Conservation (phyloP, 64 coral and sea anemone species). For the Hydrozoanthus tunicans region DNA sequence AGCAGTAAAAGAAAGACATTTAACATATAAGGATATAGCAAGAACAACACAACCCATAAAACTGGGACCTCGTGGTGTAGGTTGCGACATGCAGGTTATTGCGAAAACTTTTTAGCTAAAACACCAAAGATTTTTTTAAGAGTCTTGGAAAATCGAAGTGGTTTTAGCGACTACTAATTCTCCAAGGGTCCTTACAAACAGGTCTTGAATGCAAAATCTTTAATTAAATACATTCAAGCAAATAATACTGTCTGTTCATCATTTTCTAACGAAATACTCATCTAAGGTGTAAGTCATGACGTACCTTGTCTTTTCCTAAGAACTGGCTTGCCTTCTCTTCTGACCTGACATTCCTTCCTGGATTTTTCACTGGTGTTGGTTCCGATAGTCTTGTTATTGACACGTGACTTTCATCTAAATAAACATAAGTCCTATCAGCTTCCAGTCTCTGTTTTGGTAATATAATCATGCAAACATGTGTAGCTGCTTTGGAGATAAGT, state of each 20-base stretch:
- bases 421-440: neutral
- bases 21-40: too few relatives aligned
- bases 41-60: too few relatives aligned
- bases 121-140: too few relatives aligned
- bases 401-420: slow-evolving; percentile 29
- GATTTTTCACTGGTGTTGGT: neutral
- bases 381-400: slow-evolving; percentile 24
- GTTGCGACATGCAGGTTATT: too few relatives aligned
- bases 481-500: neutral
- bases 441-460: neutral
- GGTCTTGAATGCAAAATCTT: too few relatives aligned
- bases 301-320: slow-evolving; percentile 36
- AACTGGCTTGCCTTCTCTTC: neutral
- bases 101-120: too few relatives aligned
- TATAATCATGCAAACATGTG: neutral
- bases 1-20: too few relatives aligned
- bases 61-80: too few relatives aligned
- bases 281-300: neutral
- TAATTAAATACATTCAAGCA: neutral
- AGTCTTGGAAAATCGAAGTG: too few relatives aligned
- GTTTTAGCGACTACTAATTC: too few relatives aligned
- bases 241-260: neutral
- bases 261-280: neutral
- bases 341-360: slow-evolving; percentile 8
- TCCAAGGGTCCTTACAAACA: too few relatives aligned